Base-by-base conservation (phyloP, 2,113 vertebrate species). In the Eulemur macaco region DNA sequence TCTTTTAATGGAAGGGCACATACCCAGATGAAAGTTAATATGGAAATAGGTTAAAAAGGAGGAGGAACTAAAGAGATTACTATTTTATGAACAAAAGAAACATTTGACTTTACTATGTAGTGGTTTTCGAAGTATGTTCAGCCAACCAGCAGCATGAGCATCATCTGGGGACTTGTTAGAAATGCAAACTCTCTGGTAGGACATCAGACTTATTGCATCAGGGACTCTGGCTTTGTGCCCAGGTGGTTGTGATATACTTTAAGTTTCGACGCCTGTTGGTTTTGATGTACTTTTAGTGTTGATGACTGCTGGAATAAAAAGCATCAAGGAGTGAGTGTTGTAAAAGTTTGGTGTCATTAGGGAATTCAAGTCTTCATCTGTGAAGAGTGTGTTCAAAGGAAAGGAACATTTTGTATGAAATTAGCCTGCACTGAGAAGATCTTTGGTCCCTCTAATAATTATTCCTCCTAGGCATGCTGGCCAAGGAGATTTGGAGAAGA, bases 81-180 rank as follows among this genome's bases (percentile, higher is more conserved):
- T 86, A 92, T 66, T 83, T 86, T 86, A 37, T 37, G 18, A 83
- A 66, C 5, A 90, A 77, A 88, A 63, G 8, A 71, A 85, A 77
- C 20, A 77, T 71, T 71, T 96, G 50, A 90, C 39, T 94, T 95
- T 74, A 92, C 20, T 64, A 34, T 94, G 31, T 20, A 66, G 45
- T 66, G 20, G 20, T 39, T 47, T 31, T 76, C 42, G 87, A 85
- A 81, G 45, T 66, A 39, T 52, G 20, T 47, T 91, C 34, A 29
- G 18, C 74, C 81, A 84, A 85, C 0, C 42, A 77, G 15, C 9
- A 71, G 10, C 15, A 86, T 4, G 34, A 29, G 6, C 20, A 34
- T 84, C 64, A 66, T 21, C 25, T 73, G 37, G 69, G 39, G 58
- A 50, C 54, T 89, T 83, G 29, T 37, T 71, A 56, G 50, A 89